Conservation (phyloP, 2,113 vertebrate species). For the Labeo rohita region DNA sequence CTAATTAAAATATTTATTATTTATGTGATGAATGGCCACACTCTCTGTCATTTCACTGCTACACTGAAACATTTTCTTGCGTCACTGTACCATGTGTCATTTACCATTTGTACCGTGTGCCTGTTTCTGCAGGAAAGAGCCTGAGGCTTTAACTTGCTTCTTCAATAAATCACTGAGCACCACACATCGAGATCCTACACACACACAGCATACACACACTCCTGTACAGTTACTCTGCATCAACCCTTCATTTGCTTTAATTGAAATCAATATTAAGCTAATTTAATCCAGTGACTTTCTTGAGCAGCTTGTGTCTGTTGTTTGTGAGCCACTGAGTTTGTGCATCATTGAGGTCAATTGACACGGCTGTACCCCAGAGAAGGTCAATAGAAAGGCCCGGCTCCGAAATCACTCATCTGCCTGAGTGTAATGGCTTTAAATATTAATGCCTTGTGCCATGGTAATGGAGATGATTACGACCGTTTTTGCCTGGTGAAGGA, state of each 20-base stretch:
- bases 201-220: neutral
- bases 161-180: slow-evolving; percentile 9
- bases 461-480: neutral
- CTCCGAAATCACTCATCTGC: slow-evolving; percentile 15
- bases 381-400: slow-evolving; percentile 23
- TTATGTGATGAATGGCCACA: slow-evolving; percentile 5
- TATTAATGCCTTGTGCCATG: slow-evolving; percentile 15
- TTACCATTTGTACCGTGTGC: neutral
- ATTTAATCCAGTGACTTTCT: slow-evolving; percentile 24
- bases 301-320: slow-evolving; percentile 15
- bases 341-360: slow-evolving; percentile 25
- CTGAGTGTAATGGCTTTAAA: slow-evolving; percentile 26
- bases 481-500: neutral
- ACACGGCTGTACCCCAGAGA: neutral
- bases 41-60: slow-evolving; percentile 4
- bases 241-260: slow-evolving; percentile 30
- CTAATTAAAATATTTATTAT: slow-evolving; percentile 30
- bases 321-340: neutral
- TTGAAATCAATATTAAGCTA: slow-evolving; percentile 21
- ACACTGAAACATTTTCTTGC: neutral
- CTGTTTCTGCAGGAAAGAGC: neutral
- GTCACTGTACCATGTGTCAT: neutral
- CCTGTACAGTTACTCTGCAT: slow-evolving; percentile 1
- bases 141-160: neutral
- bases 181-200: slow-evolving; percentile 1